Evolutionary conservation across 2,113 vertebrate genomes (phyloP).

Genomic region (Pygoscelis antarcticus): DNA sequence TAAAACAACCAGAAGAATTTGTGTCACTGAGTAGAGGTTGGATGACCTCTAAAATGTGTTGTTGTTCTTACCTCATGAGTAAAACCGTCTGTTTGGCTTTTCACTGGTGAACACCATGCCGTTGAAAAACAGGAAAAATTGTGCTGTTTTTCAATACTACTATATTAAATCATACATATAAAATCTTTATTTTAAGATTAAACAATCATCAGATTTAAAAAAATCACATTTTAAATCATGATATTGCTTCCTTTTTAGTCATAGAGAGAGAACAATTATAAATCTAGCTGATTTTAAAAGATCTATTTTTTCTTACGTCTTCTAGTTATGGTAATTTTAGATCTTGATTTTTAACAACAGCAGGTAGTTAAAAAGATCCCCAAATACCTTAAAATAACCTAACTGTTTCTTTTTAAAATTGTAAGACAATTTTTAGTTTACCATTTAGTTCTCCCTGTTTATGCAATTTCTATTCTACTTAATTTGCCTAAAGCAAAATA

Average conservation of each 20-base stretch:
- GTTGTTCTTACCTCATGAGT: background rate
- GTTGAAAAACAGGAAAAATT: background rate
- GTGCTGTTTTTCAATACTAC: background rate
- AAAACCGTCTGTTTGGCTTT: slow-evolving; percentile 6
- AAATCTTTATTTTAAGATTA: background rate
- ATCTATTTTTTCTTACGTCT: background rate
- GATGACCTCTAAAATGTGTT: background rate
- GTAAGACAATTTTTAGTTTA: background rate
- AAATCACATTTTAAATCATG: background rate
- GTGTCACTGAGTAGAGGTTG: background rate
- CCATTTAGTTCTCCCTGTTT: background rate
- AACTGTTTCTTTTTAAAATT: background rate
- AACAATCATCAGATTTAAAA: background rate
- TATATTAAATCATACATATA: background rate
- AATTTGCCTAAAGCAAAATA: background rate
- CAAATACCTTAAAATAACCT: background rate
- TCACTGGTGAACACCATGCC: background rate
- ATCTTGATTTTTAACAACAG: background rate
- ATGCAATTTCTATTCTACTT: background rate
- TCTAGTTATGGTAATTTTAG: background rate
- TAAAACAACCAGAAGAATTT: background rate
- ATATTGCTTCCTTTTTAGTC: background rate
- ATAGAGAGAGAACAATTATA: background rate
- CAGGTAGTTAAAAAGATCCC: background rate
- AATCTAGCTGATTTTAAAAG: background rate